These are phyloP conservation scores for Hippocampus abdominalis DNA, from an alignment of 2,113 vertebrate genomes.

Conservation along the genomic window DNA sequence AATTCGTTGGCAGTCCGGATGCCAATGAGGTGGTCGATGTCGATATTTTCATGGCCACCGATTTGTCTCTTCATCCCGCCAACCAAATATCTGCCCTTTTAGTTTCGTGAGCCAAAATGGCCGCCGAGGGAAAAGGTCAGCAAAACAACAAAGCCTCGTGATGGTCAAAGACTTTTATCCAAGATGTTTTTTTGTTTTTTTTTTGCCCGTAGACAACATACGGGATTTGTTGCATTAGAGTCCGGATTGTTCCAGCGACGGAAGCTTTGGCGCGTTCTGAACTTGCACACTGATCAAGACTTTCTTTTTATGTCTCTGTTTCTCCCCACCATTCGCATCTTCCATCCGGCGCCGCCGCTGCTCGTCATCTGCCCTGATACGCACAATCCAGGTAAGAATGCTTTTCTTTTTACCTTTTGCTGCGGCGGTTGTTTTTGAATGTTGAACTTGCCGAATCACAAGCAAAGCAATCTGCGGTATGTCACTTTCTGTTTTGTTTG, in stretches of 20 bases:
- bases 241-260: conserved; percentile 30
- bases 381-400: conserved; percentile 66
- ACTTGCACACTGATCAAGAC: conserved; percentile 57
- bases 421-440: background rate
- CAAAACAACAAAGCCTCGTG: background rate
- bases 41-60: too few relatives aligned
- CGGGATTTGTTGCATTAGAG: conserved; percentile 46
- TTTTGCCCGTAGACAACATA: conserved; percentile 21
- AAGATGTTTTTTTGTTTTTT: conserved; percentile 7
- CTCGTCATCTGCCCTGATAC: conserved; percentile 24
- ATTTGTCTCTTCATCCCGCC: too few relatives aligned
- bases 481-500: background rate
- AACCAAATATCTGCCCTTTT: background rate
- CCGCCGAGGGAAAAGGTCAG: background rate
- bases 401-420: background rate
- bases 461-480: background rate
- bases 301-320: conserved; percentile 41
- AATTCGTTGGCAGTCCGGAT: background rate
- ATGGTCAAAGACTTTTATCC: background rate
- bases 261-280: conserved; percentile 46
- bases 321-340: background rate
- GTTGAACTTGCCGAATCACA: background rate
- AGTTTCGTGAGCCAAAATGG: background rate
- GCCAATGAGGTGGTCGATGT: too few relatives aligned
- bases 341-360: conserved; percentile 3